Percentiles rank a stretch among this genome's conserved stretches.
Conservation (phyloP, 53 echinoderm and acorn worm genomes). For the Hippasteria phrygiana region DNA sequence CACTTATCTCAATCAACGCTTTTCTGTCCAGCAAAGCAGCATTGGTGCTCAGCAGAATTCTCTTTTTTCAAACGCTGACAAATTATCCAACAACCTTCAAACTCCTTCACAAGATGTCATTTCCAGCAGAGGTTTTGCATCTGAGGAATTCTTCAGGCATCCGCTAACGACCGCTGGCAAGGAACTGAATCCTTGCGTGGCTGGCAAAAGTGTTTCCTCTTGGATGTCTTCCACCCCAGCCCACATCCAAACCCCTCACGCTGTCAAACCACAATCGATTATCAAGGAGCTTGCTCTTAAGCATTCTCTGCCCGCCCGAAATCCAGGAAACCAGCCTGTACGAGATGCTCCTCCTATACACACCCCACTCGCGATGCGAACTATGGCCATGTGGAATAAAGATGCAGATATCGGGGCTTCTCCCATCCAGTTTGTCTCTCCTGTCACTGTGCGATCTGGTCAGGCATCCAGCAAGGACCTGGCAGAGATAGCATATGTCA, state of each 20-base stretch:
- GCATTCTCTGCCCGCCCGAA: constrained; percentile 7
- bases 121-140: not conserved
- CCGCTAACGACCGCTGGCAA: not conserved
- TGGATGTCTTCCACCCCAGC: constrained; percentile 58
- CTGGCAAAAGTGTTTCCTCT: not conserved
- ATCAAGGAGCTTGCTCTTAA: constrained; percentile 48
- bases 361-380: constrained; percentile 55
- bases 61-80: not conserved
- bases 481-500: not conserved
- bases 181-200: not conserved
- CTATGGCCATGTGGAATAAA: constrained; percentile 20
- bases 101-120: not conserved
- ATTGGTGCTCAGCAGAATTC: not conserved
- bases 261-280: constrained; percentile 48
- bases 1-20: too few relatives aligned
- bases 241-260: constrained; percentile 45
- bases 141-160: not conserved
- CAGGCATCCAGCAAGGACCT: not conserved
- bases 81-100: not conserved
- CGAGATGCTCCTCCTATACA: constrained; percentile 41
- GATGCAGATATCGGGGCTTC: not conserved
- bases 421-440: constrained; percentile 50
- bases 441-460: not conserved
- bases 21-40: too few relatives aligned
- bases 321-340: constrained; percentile 24